phyloP scores from a whole-genome alignment of 1,140 invertebrate species.

The Lordiphosa stackelbergi region DNA sequence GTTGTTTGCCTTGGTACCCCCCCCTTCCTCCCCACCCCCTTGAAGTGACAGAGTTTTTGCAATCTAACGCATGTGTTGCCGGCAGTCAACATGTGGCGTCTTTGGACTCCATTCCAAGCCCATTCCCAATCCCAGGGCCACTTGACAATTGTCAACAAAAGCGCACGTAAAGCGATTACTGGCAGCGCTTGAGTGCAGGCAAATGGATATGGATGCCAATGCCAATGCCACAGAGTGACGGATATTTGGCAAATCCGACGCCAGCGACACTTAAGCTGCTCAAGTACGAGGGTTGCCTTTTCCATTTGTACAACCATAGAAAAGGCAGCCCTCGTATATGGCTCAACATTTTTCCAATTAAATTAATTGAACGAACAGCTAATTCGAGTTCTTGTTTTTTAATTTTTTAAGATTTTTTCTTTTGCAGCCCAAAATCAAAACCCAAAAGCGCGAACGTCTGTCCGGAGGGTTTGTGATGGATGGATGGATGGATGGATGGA shows the following conservation, averaged over 20 bases:
- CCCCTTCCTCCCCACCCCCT: background rate
- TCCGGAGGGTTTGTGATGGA: conserved; percentile 45
- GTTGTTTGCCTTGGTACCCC: no score
- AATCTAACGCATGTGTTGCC: conserved; percentile 42
- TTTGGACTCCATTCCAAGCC: background rate
- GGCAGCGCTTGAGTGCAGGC: conserved; percentile 45
- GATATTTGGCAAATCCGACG: conserved; percentile 52
- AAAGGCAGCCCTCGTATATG: background rate
- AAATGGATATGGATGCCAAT: conserved; percentile 24
- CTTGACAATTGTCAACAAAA: conserved; percentile 53
- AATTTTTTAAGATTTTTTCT: no score
- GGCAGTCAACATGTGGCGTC: conserved; percentile 42
- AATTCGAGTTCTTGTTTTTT: conserved; percentile 21
- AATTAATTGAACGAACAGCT: conserved; percentile 13
- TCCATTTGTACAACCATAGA: no score
- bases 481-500: conserved; percentile 24
- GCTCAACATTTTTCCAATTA: conserved; percentile 2
- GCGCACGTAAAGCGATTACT: conserved; percentile 54
- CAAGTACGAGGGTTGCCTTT: conserved; percentile 17
- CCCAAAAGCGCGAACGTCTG: conserved; percentile 20
- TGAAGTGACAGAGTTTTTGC: conserved; percentile 42
- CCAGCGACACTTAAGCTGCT: conserved; percentile 43
- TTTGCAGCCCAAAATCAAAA: conserved; percentile 19
- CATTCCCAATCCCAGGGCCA: conserved; percentile 10
- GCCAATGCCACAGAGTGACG: conserved; percentile 13